Evolutionary conservation across 2,113 vertebrate genomes (phyloP), one percentile per base, ranked within the genome.

Genomic region (Beaufortia kweichowensis): DNA sequence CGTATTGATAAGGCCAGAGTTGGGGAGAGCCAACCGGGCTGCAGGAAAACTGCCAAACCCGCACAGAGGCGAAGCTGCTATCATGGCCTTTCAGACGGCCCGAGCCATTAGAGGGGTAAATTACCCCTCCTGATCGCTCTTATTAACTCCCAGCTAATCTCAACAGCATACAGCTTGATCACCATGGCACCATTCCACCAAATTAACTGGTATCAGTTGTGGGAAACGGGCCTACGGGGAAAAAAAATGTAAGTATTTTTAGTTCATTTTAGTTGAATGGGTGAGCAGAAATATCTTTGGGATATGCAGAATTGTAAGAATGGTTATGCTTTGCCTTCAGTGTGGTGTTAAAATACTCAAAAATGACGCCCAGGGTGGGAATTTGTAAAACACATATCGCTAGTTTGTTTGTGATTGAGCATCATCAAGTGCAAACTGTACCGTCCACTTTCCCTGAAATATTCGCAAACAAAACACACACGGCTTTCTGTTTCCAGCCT

Each of bases 91-190:
- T 71, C 68, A 59, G 69, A 41, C 23, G 33, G 53, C 55, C 67
- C 48, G n/a, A 56, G 31, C 29, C 67, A 56, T 70, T 70, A 56
- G 50, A 68, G 41, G 29, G 65, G 17, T 53, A 68, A 55, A 69
- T 69, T 69, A 55, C 29, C 69, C 55, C 21, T 59, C 69, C 33
- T 72, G 69, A 72, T 72, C 55, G 33, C 33, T 59, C 55, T 56
- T 72, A 72, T 72, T 72, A 72, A 72, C 69, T 59, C 69, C 17
- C 17, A 72, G 17, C 55, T 72, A 72, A 72, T 72, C 69, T 72
- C 69, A 72, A 33, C 15, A 14, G 21, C 55, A 28, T 41, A 43
- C 55, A 7, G 69, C 55, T 28, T 72, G 15, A 72, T 72, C 69
- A 72, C 33, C 69, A 59, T 43, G 55, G 69, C 55, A 59, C 33